Conservation (phyloP, 2,797 vertebrate species). For the Ptychobarbus kaznakovi region DNA sequence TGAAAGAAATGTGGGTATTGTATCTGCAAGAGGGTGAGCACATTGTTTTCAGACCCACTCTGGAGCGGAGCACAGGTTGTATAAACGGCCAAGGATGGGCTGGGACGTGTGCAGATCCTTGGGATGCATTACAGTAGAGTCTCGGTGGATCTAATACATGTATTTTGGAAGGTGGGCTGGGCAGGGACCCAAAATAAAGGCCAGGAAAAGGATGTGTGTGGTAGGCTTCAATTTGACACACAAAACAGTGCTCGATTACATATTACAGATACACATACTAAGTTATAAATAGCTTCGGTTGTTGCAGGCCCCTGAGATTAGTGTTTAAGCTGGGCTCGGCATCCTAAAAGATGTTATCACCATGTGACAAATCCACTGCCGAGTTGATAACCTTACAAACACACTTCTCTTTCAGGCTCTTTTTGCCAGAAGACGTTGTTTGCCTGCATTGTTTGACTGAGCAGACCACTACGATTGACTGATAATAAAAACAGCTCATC, state of each 20-base stretch:
- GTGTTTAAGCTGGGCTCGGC: constrained; percentile 56
- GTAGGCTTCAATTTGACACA: constrained; percentile 48
- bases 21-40: constrained; percentile 63
- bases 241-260: constrained; percentile 65
- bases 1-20: constrained; percentile 75
- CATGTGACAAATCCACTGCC: constrained; percentile 62
- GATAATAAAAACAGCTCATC: constrained; percentile 57
- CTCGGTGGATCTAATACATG: not conserved
- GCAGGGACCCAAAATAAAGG: constrained; percentile 36
- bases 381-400: constrained; percentile 52
- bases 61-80: constrained; percentile 22
- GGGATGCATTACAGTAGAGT: not conserved
- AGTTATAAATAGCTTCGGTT: constrained; percentile 49
- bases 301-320: constrained; percentile 52
- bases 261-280: constrained; percentile 45
- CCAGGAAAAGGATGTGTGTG: constrained; percentile 65
- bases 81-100: constrained; percentile 31
- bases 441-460: not conserved
- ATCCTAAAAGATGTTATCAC: constrained; percentile 61
- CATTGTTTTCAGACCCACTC: constrained; percentile 40
- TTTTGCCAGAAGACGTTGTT: not conserved
- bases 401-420: constrained; percentile 24
- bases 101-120: constrained; percentile 34
- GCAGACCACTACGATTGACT: constrained; percentile 25
- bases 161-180: constrained; percentile 18